phyloP scores from a whole-genome alignment of 1,140 invertebrate species.

The Venturia canescens region DNA sequence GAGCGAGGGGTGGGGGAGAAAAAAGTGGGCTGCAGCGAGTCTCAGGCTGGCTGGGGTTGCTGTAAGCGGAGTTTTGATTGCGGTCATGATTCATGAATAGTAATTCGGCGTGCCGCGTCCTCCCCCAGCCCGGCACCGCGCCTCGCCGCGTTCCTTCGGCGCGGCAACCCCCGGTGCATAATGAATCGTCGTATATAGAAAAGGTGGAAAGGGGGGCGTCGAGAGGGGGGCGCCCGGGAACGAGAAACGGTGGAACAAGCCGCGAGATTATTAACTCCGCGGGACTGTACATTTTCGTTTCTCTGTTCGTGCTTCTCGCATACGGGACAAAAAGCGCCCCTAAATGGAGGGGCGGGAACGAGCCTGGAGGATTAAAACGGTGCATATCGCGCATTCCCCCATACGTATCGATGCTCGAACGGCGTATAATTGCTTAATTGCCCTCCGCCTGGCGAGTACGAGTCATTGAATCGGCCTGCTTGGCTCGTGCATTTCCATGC shows the following conservation, averaged over 20 bases:
- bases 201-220: background rate
- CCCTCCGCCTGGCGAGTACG: background rate
- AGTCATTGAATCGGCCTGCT: background rate
- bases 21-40: constrained; percentile 32
- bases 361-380: background rate
- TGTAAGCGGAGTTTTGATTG: constrained; percentile 43
- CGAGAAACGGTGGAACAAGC: constrained; percentile 3
- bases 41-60: background rate
- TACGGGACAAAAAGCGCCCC: background rate
- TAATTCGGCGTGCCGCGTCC: constrained; percentile 11
- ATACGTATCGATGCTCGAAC: constrained; percentile 7
- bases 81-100: constrained; percentile 44
- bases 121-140: too few species aligned
- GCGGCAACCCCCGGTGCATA: constrained; percentile 31
- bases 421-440: constrained; percentile 39
- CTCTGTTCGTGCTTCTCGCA: background rate
- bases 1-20: constrained; percentile 15
- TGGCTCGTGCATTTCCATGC: background rate
- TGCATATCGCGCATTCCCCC: background rate
- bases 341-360: background rate
- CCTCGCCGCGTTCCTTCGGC: background rate
- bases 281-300: background rate
- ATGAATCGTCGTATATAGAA: constrained; percentile 17
- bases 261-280: constrained; percentile 38
- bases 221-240: background rate